Evolutionary conservation across 2,888 invertebrate genomes (phyloP).

Genomic region (Stratiomys singularior): DNA sequence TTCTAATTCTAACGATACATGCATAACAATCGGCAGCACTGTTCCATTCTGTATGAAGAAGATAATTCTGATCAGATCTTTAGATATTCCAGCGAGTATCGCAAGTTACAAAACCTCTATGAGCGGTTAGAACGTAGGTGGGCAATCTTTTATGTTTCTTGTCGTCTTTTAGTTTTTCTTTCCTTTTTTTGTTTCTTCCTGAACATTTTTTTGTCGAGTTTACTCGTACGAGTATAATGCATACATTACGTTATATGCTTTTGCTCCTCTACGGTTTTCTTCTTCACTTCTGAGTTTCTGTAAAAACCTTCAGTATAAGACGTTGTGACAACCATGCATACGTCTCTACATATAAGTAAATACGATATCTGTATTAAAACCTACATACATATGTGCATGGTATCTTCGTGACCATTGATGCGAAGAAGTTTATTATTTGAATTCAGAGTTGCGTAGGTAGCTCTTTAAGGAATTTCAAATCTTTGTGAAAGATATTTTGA

Average conservation of each 20-base stretch:
- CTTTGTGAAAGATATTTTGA: conserved; percentile 27
- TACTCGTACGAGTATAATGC: no score
- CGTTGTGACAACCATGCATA: not conserved
- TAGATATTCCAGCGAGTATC: not conserved
- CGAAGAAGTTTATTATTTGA: conserved; percentile 20
- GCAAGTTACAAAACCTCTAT: not conserved
- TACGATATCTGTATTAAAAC: not conserved
- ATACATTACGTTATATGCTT: conserved; percentile 14
- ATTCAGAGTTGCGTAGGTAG: conserved; percentile 18
- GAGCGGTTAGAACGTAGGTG: conserved; percentile 31
- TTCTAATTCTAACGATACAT: no score
- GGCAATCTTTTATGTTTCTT: conserved; percentile 20
- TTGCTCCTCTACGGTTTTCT: not conserved
- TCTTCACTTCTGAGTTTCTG: not conserved
- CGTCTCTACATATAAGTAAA: no score
- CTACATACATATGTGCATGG: not conserved
- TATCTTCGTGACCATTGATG: conserved; percentile 6
- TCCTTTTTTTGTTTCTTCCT: not conserved
- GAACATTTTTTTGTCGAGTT: not conserved
- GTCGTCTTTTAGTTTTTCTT: no score
- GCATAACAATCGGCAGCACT: not conserved
- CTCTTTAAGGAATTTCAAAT: conserved; percentile 28
- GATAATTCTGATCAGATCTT: not conserved
- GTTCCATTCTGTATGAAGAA: not conserved
- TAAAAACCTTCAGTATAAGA: not conserved